Conservation (phyloP, 2,797 vertebrate genomes). For the Thalassophryne amazonica region DNA sequence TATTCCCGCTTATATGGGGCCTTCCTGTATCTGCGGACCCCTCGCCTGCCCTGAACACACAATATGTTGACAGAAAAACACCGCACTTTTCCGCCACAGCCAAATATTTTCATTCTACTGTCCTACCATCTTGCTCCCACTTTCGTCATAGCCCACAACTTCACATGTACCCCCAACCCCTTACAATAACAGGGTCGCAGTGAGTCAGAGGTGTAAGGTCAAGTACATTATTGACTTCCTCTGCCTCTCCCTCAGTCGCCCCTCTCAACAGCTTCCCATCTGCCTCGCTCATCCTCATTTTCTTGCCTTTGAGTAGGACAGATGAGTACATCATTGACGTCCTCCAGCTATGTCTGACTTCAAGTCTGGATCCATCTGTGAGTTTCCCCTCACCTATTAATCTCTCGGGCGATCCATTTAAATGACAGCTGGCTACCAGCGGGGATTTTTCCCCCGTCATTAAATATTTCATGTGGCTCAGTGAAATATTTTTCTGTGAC, state of each 20-base stretch:
- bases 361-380: constrained; percentile 32
- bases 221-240: constrained; percentile 61
- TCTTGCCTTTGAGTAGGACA: constrained; percentile 28
- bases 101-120: constrained; percentile 24
- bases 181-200: constrained; percentile 42
- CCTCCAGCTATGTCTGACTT: constrained; percentile 38
- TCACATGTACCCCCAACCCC: constrained; percentile 11
- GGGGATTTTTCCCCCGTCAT: background rate
- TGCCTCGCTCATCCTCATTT: constrained; percentile 26
- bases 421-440: constrained; percentile 15
- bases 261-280: constrained; percentile 28
- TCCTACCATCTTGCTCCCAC: constrained; percentile 4
- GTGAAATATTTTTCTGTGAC: constrained; percentile 1
- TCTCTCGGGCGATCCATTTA: constrained; percentile 47
- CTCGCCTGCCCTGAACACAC: constrained; percentile 34
- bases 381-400: constrained; percentile 45
- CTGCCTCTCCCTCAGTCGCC: constrained; percentile 11
- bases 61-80: constrained; percentile 50
- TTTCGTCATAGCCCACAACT: background rate
- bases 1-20: constrained; percentile 60
- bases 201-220: constrained; percentile 39
- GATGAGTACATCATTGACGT: constrained; percentile 57
- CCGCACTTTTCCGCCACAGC: constrained; percentile 12
- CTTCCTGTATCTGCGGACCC: constrained; percentile 48
- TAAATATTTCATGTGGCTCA: background rate